These are phyloP conservation scores for Drosophila sordidula DNA, from an alignment of 2,888 invertebrate genomes.

Conservation along the genomic window DNA sequence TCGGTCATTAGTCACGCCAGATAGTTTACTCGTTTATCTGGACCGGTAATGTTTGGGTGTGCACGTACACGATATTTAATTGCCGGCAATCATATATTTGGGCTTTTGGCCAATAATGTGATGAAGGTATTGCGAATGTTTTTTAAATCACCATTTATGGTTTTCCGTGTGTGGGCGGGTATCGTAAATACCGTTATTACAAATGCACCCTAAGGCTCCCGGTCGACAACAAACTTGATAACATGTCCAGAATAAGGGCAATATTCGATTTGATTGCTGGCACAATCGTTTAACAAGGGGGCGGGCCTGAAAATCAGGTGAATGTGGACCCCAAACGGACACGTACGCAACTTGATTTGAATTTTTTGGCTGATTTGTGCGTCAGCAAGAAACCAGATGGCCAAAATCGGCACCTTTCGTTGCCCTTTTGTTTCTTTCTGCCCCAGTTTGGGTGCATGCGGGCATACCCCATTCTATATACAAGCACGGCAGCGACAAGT, in stretches of 20 bases:
- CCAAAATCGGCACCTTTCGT: constrained; percentile 7
- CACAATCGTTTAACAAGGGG: constrained; percentile 49
- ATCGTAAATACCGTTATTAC: constrained; percentile 70
- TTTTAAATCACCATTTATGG: constrained; percentile 69
- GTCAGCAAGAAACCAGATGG: constrained; percentile 65
- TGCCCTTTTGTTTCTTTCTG: background rate
- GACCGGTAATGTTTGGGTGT: background rate
- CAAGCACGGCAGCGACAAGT: no score
- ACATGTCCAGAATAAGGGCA: constrained; percentile 39
- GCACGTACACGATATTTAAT: constrained; percentile 45
- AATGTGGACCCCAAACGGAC: constrained; percentile 31
- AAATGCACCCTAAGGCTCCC: constrained; percentile 17
- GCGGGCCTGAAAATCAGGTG: constrained; percentile 20
- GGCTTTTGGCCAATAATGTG: background rate
- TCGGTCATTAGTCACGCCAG: constrained; percentile 19
- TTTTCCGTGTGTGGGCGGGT: constrained; percentile 38
- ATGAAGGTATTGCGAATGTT: constrained; percentile 37
- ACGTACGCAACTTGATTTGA: constrained; percentile 69
- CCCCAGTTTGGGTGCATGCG: background rate
- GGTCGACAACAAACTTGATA: constrained; percentile 6
- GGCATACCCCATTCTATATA: no score
- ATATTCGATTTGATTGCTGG: constrained; percentile 54
- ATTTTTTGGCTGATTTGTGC: constrained; percentile 55
- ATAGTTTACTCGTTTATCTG: constrained; percentile 17
- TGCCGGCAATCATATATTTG: constrained; percentile 59